phyloP scores from a whole-genome alignment of 2,797 vertebrate genomes.

The Sciaenops ocellatus region DNA sequence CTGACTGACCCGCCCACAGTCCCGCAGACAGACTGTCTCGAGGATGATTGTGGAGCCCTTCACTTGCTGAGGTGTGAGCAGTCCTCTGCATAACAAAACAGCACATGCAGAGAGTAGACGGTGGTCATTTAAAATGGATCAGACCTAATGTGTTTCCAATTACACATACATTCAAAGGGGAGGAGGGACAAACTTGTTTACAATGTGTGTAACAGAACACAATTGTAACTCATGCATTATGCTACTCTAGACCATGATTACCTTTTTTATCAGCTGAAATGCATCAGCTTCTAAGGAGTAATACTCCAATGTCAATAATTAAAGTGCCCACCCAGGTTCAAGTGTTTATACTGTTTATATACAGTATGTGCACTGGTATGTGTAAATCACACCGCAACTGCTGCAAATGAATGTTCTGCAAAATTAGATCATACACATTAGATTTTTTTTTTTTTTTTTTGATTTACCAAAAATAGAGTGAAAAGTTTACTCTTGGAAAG shows the following conservation, averaged over 20 bases:
- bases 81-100: slow-evolving; percentile 81
- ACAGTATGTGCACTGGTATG: neutral
- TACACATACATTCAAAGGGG: slow-evolving; percentile 42
- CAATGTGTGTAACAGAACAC: slow-evolving; percentile 49
- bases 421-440: slow-evolving; percentile 6
- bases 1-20: slow-evolving; percentile 12
- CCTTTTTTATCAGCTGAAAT: slow-evolving; percentile 20
- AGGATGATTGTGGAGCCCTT: slow-evolving; percentile 48
- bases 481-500: neutral
- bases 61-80: slow-evolving; percentile 75
- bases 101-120: slow-evolving; percentile 49
- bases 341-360: slow-evolving; percentile 24
- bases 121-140: slow-evolving; percentile 66
- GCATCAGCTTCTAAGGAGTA: slow-evolving; percentile 2
- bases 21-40: slow-evolving; percentile 56
- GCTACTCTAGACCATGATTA: slow-evolving; percentile 27
- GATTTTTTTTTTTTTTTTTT: neutral
- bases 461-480: neutral
- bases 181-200: slow-evolving; percentile 45
- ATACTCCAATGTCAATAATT: slow-evolving; percentile 34
- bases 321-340: slow-evolving; percentile 26
- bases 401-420: neutral
- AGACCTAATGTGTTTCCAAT: slow-evolving; percentile 68
- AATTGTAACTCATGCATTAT: slow-evolving; percentile 29
- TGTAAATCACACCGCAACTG: neutral